Conservation (phyloP, 2,888 invertebrate species). For the Auanema sp. region DNA sequence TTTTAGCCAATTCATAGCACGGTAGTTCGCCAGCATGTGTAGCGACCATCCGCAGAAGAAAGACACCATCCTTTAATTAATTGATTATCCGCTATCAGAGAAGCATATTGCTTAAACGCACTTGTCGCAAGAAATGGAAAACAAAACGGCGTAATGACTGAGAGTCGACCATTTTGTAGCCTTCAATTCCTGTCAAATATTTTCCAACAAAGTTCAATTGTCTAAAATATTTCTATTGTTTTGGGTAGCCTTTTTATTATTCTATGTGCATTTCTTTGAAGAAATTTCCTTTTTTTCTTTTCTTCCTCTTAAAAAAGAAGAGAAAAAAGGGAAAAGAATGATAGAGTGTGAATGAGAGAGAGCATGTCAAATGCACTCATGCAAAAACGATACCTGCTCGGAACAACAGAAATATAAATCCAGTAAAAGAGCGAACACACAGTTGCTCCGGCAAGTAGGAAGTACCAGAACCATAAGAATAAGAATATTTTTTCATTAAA, state of each 20-base stretch:
- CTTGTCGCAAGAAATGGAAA: conserved; percentile 61
- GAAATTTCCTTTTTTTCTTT: too few relatives aligned
- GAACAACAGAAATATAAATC: conserved; percentile 63
- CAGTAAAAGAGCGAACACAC: conserved; percentile 63
- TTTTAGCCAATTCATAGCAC: conserved; percentile 64
- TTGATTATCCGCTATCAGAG: background rate
- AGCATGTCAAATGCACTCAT: too few relatives aligned
- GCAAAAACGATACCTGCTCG: conserved; percentile 52
- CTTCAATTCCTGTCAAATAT: conserved; percentile 64
- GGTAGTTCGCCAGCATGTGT: conserved; percentile 64
- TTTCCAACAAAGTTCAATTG: conserved; percentile 65
- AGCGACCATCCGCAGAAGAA: conserved; percentile 64
- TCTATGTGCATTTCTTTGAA: background rate
- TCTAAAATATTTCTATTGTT: conserved; percentile 36
- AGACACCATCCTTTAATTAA: conserved; percentile 62
- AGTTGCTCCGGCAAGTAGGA: conserved; percentile 61
- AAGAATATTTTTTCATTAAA: conserved; percentile 64
- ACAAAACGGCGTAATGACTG: conserved; percentile 63
- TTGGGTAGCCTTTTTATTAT: conserved; percentile 3
- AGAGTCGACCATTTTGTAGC: conserved; percentile 65
- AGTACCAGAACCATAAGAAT: conserved; percentile 64
- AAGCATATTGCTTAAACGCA: conserved; percentile 4
- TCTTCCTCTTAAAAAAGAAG: too few relatives aligned
- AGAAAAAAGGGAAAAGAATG: background rate
- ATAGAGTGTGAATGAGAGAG: background rate